Percentiles rank a stretch among this genome's conserved stretches.
These are phyloP conservation scores for Accipiter cooperii DNA, from an alignment of 2,113 vertebrate genomes.

Conservation along the genomic window DNA sequence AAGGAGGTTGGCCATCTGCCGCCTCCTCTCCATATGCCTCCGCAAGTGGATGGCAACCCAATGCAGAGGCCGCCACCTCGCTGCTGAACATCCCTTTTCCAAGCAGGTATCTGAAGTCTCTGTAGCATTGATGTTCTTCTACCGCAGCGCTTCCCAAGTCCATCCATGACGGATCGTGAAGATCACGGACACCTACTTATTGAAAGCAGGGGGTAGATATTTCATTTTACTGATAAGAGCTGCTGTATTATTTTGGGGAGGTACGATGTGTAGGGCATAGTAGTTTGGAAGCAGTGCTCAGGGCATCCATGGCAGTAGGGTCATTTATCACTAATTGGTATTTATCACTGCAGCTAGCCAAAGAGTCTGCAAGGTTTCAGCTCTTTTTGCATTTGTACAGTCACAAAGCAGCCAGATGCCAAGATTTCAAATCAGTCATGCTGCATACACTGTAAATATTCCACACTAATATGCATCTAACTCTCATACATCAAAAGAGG, in stretches of 20 bases:
- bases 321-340: background rate
- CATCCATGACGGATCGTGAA: background rate
- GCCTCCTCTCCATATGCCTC: background rate
- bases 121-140: background rate
- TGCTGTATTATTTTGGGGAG: background rate
- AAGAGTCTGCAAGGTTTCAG: background rate
- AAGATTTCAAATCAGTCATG: background rate
- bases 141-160: background rate
- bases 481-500: background rate
- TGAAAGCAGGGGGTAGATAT: background rate
- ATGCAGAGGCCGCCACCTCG: background rate
- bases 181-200: background rate
- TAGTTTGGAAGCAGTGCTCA: background rate
- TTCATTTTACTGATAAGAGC: background rate
- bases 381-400: background rate
- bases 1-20: background rate
- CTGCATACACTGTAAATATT: background rate
- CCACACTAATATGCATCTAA: background rate
- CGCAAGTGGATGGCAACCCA: background rate
- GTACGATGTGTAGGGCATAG: background rate
- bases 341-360: background rate
- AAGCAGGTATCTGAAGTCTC: background rate
- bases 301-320: background rate
- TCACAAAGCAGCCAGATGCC: background rate
- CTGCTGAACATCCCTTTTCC: background rate